Evolutionary conservation across 2,888 invertebrate species (phyloP).

Genomic region (Mylabris sibirica): DNA sequence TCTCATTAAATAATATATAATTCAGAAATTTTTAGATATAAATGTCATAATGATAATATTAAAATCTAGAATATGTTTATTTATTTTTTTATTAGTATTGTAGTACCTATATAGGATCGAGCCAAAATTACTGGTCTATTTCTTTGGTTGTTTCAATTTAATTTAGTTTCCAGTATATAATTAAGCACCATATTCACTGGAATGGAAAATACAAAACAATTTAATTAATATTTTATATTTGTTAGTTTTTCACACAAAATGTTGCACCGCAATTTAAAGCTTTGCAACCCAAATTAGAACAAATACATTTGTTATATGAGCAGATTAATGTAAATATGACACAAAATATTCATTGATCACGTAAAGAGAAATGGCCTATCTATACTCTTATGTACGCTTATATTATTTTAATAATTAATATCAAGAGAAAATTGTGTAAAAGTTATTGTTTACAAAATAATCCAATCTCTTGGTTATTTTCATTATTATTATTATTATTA

Average conservation of each 20-base stretch:
- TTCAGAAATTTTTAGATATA: conserved; percentile 20
- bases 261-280: conserved; percentile 9
- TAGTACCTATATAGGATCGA: conserved; percentile 11
- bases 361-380: background rate
- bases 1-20: conserved; percentile 31
- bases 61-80: conserved; percentile 22
- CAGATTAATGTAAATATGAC: background rate
- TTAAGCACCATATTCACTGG: conserved; percentile 28
- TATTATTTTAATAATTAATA: background rate
- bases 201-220: conserved; percentile 16
- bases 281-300: no score
- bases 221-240: conserved; percentile 8
- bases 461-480: conserved; percentile 3
- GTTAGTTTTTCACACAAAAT: background rate
- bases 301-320: background rate
- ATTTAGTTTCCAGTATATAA: conserved; percentile 1
- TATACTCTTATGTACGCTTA: background rate
- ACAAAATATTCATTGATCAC: background rate
- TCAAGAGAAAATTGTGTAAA: conserved; percentile 7
- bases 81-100: conserved; percentile 13
- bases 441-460: conserved; percentile 2
- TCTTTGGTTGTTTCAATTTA: conserved; percentile 13
- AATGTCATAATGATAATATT: background rate
- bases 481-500: no score
- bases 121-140: background rate